Base-by-base conservation (phyloP, 2,797 vertebrate species). In the Lagothrix lagotricha region DNA sequence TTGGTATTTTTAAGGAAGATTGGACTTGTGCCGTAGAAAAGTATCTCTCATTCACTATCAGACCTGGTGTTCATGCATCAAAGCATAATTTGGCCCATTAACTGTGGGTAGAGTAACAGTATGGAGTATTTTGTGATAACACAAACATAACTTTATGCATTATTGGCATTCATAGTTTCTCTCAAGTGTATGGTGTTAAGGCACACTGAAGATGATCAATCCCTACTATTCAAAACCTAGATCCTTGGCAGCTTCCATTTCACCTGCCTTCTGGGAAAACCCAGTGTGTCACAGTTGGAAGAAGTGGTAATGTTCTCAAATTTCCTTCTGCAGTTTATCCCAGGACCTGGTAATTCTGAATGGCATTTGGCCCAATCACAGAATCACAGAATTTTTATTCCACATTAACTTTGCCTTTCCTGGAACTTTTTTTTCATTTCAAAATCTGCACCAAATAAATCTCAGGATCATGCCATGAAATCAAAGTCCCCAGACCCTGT, bases 221-320 rank as follows among this genome's bases (percentile, higher is more conserved):
- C 41, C 64, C 90, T 92, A 90, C 41, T 88, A 96, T 79, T 96
- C 52, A 96, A 90, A n/a, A 82, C 57, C 24, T 61, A 67, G 84
- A 48, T 94, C 89, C 77, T 0, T 90, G 84, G 61, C 52, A 85
- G 46, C 30, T 54, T 95, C 94, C 48, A 54, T 93, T n/a, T 81
- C 48, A 90, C 83, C 67, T 72, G 73, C 83, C 41, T 92, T 88
- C 80, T 88, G 77, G 64, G 75, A 95, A 88, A 90, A 96, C 17
- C 36, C 11, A 41, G 17, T 14, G 24, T 80, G 20, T 85, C 57
- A 88, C n/a, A 83, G 22, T 86, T 80, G 93, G 24, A 96, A 90
- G 64, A 98, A 96, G 93, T 39, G 15, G 46, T 58, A 93, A 95
- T 39, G 3, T 90, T 36, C 81, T 96, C 76, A 94, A 81, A 80